Evolutionary conservation across 2,797 vertebrate species (phyloP).

Genomic region (Myotis myotis): DNA sequence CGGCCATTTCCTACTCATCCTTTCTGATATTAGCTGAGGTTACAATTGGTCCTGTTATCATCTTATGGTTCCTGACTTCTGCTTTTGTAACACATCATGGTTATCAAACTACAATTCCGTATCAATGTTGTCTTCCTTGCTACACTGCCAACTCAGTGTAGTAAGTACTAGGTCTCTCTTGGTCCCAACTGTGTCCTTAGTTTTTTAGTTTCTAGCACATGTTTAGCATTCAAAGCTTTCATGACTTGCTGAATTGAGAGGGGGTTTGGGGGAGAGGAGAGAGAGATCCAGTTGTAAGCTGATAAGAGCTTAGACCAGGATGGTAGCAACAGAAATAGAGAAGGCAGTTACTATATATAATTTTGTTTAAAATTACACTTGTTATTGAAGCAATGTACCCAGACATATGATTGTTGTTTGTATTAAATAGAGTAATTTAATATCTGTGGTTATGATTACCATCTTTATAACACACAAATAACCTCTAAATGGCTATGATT

Average conservation of each 20-base stretch:
- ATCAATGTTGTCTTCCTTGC: background rate
- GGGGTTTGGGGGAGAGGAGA: background rate
- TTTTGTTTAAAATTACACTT: constrained; percentile 62
- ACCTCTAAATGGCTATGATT: constrained; percentile 69
- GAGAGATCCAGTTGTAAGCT: background rate
- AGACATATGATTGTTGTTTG: constrained; percentile 65
- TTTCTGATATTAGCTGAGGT: background rate
- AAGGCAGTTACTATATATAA: constrained; percentile 50
- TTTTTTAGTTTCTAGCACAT: background rate
- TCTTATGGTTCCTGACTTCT: background rate
- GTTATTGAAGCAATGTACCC: constrained; percentile 56
- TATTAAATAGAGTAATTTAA: constrained; percentile 67
- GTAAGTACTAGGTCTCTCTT: background rate
- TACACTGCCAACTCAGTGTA: background rate
- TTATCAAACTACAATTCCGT: constrained; percentile 8
- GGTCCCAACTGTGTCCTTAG: background rate
- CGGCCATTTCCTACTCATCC: background rate
- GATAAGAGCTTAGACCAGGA: constrained; percentile 24
- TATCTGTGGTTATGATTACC: constrained; percentile 64
- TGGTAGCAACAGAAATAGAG: background rate
- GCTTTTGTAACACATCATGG: background rate
- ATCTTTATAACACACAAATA: constrained; percentile 61
- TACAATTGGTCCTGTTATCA: background rate
- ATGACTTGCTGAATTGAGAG: background rate
- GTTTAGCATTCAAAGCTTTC: background rate